phyloP scores from a whole-genome alignment of 2,888 invertebrate genomes.

The Dendrolimus pini region DNA sequence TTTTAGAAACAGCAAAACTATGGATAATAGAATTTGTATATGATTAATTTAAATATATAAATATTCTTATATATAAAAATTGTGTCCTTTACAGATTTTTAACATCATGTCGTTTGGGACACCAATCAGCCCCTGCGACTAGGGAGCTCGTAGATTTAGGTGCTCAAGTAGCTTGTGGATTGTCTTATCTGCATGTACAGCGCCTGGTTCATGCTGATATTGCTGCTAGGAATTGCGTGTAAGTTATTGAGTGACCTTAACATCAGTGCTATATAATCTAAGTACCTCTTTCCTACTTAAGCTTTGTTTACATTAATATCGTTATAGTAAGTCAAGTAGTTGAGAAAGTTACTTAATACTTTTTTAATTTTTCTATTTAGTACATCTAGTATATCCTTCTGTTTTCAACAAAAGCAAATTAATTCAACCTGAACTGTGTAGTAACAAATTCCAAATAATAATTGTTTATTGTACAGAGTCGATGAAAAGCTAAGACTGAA shows the following conservation, averaged over 20 bases:
- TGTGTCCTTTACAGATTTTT: constrained; percentile 40
- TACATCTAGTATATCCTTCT: no score
- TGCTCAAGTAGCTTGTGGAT: constrained; percentile 89
- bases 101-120: constrained; percentile 67
- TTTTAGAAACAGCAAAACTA: neutral
- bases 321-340: no score
- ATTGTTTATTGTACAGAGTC: constrained; percentile 60
- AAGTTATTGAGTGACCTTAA: constrained; percentile 50
- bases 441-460: neutral
- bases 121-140: constrained; percentile 76
- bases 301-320: no score
- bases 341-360: no score
- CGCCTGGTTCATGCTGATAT: constrained; percentile 93
- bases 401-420: no score
- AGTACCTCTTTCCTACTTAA: no score
- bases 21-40: no score
- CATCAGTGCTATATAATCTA: neutral
- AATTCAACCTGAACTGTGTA: no score
- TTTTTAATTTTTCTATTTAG: no score
- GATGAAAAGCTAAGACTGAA: constrained; percentile 88
- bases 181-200: constrained; percentile 92
- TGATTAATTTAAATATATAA: no score
- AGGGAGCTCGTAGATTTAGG: constrained; percentile 91
- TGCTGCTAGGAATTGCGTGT: constrained; percentile 94
- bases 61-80: no score